Evolutionary conservation across 2,113 vertebrate genomes (phyloP).

Genomic region (Poecile atricapillus): DNA sequence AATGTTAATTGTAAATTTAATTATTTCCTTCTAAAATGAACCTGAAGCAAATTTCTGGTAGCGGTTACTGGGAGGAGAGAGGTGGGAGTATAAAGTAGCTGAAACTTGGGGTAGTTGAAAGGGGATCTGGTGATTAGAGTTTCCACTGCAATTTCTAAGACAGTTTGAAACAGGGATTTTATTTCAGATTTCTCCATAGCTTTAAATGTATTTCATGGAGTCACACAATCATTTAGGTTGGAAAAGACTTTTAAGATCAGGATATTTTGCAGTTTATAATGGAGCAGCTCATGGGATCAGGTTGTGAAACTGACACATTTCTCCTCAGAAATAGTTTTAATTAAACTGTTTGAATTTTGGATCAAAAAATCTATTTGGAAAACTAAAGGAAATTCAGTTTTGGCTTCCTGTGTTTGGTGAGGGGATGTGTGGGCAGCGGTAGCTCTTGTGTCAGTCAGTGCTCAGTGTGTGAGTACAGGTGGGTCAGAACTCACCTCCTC

Average conservation of each 20-base stretch:
- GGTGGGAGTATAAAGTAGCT: neutral
- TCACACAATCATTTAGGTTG: neutral
- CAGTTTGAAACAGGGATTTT: neutral
- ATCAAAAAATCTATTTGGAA: neutral
- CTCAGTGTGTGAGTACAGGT: neutral
- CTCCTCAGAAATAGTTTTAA: neutral
- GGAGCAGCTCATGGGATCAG: neutral
- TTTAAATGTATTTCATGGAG: neutral
- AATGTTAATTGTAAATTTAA: slow-evolving; percentile 26
- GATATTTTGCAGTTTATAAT: neutral
- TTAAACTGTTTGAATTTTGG: neutral
- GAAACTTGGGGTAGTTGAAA: neutral
- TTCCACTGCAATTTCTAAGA: neutral
- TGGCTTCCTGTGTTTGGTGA: neutral
- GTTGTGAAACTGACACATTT: neutral
- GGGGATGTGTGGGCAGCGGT: neutral
- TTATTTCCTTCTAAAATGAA: slow-evolving; percentile 21
- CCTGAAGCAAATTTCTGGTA: neutral
- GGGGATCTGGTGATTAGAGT: neutral
- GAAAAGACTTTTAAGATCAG: neutral
- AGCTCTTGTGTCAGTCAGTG: neutral
- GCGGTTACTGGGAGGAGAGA: neutral
- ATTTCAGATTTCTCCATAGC: neutral
- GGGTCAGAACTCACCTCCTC: neutral
- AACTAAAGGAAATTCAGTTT: neutral